Evolutionary conservation across 1,140 invertebrate species (phyloP).

Genomic region (Drosophila pallidifrons): DNA sequence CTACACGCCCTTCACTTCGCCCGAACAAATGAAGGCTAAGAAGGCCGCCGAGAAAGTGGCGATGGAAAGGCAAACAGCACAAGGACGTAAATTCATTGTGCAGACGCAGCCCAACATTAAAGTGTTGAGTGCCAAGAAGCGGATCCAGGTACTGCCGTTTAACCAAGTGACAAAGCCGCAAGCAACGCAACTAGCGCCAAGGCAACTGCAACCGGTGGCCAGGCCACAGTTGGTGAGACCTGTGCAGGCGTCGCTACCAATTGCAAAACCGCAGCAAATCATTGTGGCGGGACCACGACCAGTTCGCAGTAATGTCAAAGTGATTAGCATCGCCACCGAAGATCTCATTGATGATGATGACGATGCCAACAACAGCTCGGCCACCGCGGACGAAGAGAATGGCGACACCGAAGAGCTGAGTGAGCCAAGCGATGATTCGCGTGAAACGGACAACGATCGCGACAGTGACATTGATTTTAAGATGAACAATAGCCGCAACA

Average conservation of each 20-base stretch:
- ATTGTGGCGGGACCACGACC: constrained; percentile 25
- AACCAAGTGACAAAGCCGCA: constrained; percentile 18
- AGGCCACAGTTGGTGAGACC: constrained; percentile 11
- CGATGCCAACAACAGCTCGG: constrained; percentile 60
- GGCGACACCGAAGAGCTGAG: constrained; percentile 82
- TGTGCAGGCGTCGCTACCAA: not conserved
- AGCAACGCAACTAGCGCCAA: constrained; percentile 25
- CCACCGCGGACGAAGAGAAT: constrained; percentile 71
- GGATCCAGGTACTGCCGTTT: constrained; percentile 39
- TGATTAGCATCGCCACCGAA: constrained; percentile 51
- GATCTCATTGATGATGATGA: constrained; percentile 71
- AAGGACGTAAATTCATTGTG: constrained; percentile 63
- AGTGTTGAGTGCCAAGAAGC: constrained; percentile 57
- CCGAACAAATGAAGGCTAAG: constrained; percentile 85
- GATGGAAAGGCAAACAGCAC: constrained; percentile 51
- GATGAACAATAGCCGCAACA: constrained; percentile 62
- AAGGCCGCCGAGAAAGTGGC: constrained; percentile 64
- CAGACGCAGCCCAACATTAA: constrained; percentile 59
- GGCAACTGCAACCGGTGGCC: constrained; percentile 15
- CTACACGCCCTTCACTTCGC: constrained; percentile 88
- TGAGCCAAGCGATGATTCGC: constrained; percentile 65
- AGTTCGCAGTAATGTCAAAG: constrained; percentile 40
- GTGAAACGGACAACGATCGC: constrained; percentile 80
- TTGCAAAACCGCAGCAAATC: constrained; percentile 37
- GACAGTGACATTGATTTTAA: constrained; percentile 83